phyloP scores from a whole-genome alignment of 1,140 invertebrate species.

The Arctopsyche grandis region DNA sequence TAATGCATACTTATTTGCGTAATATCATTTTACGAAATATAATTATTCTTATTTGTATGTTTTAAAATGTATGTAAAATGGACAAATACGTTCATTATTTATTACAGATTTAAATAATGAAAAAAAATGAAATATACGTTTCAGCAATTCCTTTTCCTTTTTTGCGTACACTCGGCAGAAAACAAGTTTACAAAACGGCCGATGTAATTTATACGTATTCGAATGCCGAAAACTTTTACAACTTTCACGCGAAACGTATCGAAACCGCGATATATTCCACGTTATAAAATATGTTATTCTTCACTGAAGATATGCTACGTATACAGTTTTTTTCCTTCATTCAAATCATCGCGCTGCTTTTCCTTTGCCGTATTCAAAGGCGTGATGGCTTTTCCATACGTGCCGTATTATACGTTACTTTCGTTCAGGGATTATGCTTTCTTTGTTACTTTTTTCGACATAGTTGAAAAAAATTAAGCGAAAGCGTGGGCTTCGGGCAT shows the following conservation, averaged over 20 bases:
- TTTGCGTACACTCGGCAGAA: background rate
- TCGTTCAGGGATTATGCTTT: background rate
- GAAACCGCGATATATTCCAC: too few relatives aligned
- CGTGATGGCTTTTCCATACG: background rate
- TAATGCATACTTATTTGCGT: background rate
- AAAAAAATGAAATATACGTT: too few relatives aligned
- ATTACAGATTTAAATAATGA: too few relatives aligned
- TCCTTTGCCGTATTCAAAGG: background rate
- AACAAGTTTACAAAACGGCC: background rate
- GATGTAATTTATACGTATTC: constrained; percentile 14
- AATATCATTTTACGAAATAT: background rate
- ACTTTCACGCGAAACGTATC: background rate
- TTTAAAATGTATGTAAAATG: too few relatives aligned
- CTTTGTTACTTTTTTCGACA: background rate
- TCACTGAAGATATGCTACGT: too few relatives aligned
- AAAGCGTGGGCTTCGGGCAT: background rate
- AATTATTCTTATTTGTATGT: background rate
- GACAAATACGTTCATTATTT: too few relatives aligned
- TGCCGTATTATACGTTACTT: background rate
- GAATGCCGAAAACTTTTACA: background rate
- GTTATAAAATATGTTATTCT: too few relatives aligned
- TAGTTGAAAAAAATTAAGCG: background rate
- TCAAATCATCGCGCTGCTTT: background rate
- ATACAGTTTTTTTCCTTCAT: background rate
- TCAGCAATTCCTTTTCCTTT: too few relatives aligned